Percentiles rank a stretch among this genome's conserved stretches.
Evolutionary conservation across 2,797 vertebrate genomes (phyloP).

Genomic region (Jordanella pulchra): DNA sequence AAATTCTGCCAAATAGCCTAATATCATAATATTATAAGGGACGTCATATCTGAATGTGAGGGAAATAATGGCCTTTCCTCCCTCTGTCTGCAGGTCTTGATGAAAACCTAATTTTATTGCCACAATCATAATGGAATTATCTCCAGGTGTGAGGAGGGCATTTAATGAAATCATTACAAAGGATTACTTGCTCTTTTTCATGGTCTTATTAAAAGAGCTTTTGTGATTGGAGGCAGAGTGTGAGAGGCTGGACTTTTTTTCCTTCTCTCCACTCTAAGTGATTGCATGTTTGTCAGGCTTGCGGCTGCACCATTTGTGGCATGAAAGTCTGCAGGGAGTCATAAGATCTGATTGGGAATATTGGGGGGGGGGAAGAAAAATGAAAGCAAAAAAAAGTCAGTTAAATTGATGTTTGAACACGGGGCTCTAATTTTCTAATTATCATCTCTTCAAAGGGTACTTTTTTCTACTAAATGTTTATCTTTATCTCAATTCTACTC

Average conservation of each 20-base stretch:
- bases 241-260: conserved; percentile 37
- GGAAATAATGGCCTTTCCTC: conserved; percentile 78
- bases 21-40: conserved; percentile 64
- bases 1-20: conserved; percentile 69
- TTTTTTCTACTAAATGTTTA: conserved; percentile 67
- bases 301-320: conserved; percentile 74
- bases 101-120: conserved; percentile 84
- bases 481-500: conserved; percentile 73
- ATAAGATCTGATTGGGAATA: conserved; percentile 81
- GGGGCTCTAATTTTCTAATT: conserved; percentile 73
- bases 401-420: conserved; percentile 67
- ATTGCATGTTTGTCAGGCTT: conserved; percentile 76
- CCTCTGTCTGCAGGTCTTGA: conserved; percentile 75
- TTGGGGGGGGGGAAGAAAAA: conserved; percentile 44
- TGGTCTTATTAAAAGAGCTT: conserved; percentile 72
- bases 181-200: conserved; percentile 78
- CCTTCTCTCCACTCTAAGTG: conserved; percentile 59
- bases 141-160: conserved; percentile 81
- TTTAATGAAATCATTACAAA: conserved; percentile 83
- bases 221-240: conserved; percentile 58
- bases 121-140: conserved; percentile 85
- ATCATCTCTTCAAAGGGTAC: conserved; percentile 71
- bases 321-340: conserved; percentile 79
- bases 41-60: conserved; percentile 68
- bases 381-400: conserved; percentile 26